These are phyloP conservation scores for Pygoscelis adeliae DNA, from an alignment of 2,113 vertebrate species.

Conservation along the genomic window DNA sequence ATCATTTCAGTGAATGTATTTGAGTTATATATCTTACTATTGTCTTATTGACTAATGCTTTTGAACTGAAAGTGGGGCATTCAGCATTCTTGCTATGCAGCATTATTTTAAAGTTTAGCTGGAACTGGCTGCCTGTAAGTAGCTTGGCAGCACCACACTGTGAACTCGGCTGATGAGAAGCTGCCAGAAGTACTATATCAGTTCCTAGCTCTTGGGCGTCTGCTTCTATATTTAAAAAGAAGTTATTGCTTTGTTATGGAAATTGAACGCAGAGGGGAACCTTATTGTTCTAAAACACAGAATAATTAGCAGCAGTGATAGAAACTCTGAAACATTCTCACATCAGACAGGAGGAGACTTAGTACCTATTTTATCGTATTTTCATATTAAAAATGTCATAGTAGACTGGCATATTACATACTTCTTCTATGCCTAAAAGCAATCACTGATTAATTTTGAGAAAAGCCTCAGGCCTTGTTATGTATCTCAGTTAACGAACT, in stretches of 20 bases:
- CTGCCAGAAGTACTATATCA: background rate
- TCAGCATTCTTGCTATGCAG: background rate
- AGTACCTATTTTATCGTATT: background rate
- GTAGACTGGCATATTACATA: fast-evolving
- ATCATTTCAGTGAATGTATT: background rate
- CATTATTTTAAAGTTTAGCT: background rate
- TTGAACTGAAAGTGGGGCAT: background rate
- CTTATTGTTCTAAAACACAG: background rate
- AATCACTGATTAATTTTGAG: background rate
- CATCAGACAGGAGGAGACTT: background rate
- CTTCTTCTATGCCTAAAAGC: fast-evolving
- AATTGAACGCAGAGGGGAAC: background rate
- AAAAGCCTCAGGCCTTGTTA: background rate
- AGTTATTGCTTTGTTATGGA: background rate
- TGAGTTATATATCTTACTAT: background rate
- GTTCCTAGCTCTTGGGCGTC: background rate
- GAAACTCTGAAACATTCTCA: background rate
- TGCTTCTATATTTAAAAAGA: background rate
- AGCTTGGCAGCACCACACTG: background rate
- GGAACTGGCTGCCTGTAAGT: background rate
- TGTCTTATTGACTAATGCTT: background rate
- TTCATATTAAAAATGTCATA: fast-evolving
- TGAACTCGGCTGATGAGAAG: background rate
- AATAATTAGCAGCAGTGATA: background rate
- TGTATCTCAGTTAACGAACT: background rate